Evolutionary conservation across 2,888 invertebrate species (phyloP).

Genomic region (Pollenia griseotomentosa): DNA sequence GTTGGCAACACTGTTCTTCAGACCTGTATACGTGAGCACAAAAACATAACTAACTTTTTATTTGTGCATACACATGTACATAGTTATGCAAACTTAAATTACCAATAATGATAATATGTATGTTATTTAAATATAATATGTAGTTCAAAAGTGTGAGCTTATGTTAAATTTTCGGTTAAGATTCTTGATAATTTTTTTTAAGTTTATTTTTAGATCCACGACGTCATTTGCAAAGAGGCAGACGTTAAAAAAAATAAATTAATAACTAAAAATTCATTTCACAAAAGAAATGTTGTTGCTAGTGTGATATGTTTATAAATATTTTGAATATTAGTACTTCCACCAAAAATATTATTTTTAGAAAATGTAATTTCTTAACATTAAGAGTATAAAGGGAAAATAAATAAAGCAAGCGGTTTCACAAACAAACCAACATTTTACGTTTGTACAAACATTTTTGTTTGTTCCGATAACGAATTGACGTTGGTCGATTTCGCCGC

Average conservation of each 20-base stretch:
- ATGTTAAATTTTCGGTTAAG: slow-evolving; percentile 42
- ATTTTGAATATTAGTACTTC: slow-evolving; percentile 7
- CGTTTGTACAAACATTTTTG: too few species aligned
- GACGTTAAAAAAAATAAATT: background rate
- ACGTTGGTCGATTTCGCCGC: too few species aligned
- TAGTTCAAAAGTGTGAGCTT: slow-evolving; percentile 35
- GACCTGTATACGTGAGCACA: too few species aligned
- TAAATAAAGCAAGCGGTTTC: too few species aligned
- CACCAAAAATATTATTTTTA: background rate
- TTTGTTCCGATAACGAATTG: too few species aligned
- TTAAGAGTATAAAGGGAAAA: too few species aligned
- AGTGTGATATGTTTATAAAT: slow-evolving; percentile 20
- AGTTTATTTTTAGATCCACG: slow-evolving; percentile 62
- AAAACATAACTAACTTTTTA: too few species aligned
- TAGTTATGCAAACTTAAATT: background rate
- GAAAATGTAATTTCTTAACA: too few species aligned
- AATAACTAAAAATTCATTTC: background rate
- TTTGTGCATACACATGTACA: background rate
- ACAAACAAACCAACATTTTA: too few species aligned
- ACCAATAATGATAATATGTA: background rate
- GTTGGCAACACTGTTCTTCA: too few species aligned
- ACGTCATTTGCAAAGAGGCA: slow-evolving; percentile 66
- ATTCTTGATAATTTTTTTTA: slow-evolving; percentile 9
- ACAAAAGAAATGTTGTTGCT: slow-evolving; percentile 7
- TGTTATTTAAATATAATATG: slow-evolving; percentile 1